Evolutionary conservation across 2,888 invertebrate genomes (phyloP).

Genomic region (Hecatera dysodea): DNA sequence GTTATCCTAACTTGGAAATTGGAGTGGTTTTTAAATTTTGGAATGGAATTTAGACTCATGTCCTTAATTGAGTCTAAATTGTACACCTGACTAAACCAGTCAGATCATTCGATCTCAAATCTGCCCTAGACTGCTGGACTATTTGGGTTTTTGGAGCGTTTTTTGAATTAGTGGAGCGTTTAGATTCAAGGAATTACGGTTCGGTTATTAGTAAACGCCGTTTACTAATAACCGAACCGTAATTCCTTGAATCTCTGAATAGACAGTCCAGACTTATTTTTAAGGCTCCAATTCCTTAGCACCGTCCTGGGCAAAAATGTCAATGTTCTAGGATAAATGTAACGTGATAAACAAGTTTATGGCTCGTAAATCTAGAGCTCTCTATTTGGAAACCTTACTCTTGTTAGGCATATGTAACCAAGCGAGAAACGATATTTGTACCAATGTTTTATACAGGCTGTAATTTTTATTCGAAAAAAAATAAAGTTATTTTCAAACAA

Average conservation of each 20-base stretch:
- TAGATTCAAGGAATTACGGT: too few species aligned
- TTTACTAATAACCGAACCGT: background rate
- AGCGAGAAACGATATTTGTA: conserved; percentile 16
- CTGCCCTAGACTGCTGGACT: background rate
- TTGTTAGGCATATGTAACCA: conserved; percentile 4
- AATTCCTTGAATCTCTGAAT: conserved; percentile 8
- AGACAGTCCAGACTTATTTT: background rate
- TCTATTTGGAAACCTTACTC: conserved; percentile 18
- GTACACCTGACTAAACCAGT: too few species aligned
- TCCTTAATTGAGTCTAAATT: too few species aligned
- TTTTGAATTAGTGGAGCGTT: background rate
- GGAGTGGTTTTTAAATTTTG: too few species aligned
- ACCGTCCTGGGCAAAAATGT: background rate
- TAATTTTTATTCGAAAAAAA: background rate
- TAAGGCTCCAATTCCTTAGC: background rate
- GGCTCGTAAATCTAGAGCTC: conserved; percentile 29
- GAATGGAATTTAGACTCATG: too few species aligned
- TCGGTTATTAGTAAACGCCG: too few species aligned
- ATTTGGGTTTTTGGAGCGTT: background rate
- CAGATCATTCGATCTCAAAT: background rate
- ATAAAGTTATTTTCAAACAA: too few species aligned
- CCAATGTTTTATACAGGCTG: conserved; percentile 9
- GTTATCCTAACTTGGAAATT: too few species aligned
- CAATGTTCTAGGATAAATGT: conserved; percentile 24
- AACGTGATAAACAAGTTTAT: conserved; percentile 37